phyloP scores from a whole-genome alignment of 2,888 invertebrate species.

The Scaptomyza polygonia region DNA sequence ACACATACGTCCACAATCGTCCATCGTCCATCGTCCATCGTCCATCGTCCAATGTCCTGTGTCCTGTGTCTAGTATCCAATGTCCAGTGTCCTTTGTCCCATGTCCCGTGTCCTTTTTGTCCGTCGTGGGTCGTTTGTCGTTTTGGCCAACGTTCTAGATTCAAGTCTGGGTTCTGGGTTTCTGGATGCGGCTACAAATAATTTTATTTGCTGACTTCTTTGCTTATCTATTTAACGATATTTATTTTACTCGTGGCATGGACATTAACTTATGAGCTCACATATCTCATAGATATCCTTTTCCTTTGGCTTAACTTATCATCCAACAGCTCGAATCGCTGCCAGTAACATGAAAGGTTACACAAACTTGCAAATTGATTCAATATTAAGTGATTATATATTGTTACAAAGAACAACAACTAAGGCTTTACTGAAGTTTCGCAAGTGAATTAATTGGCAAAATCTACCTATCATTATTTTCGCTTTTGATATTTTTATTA shows the following conservation, averaged over 20 bases:
- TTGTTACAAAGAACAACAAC: too few species aligned
- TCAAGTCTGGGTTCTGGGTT: background rate
- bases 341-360: background rate
- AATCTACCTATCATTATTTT: too few species aligned
- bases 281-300: slow-evolving; percentile 25
- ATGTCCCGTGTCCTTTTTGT: slow-evolving; percentile 25
- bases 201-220: slow-evolving; percentile 69
- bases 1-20: background rate
- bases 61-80: slow-evolving; percentile 5
- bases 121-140: slow-evolving; percentile 37
- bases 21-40: background rate
- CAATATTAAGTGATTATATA: too few species aligned
- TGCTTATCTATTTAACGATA: slow-evolving; percentile 69
- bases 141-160: slow-evolving; percentile 22
- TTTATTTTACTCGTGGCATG: slow-evolving; percentile 53
- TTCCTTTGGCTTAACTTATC: background rate
- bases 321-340: background rate
- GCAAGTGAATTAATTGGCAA: too few species aligned
- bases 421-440: too few species aligned
- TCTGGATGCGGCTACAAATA: slow-evolving; percentile 46
- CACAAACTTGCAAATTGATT: background rate
- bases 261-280: slow-evolving; percentile 58
- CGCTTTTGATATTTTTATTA: too few species aligned
- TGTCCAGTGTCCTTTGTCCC: slow-evolving; percentile 20
- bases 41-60: slow-evolving; percentile 4